Evolutionary conservation across 2,888 invertebrate genomes (phyloP).

Genomic region (Zootermopsis nevadensis): DNA sequence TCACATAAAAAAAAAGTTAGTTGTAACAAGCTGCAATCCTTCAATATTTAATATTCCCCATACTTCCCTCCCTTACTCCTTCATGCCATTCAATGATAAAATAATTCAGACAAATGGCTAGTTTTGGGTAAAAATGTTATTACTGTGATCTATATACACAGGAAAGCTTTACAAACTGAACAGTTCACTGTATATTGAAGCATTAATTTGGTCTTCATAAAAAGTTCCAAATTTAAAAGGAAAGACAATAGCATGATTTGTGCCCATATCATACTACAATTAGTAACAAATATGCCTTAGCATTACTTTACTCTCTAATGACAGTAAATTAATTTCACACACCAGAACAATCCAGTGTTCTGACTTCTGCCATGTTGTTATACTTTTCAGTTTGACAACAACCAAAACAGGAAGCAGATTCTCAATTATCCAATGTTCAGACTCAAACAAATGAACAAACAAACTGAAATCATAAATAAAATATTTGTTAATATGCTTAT

Average conservation of each 20-base stretch:
- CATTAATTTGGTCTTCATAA: neutral
- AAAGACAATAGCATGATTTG: neutral
- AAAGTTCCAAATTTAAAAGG: neutral
- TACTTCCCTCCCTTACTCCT: neutral
- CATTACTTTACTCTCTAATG: neutral
- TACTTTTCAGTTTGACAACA: neutral
- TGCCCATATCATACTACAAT: neutral
- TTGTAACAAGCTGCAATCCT: constrained; percentile 27
- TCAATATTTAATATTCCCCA: neutral
- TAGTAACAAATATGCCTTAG: neutral
- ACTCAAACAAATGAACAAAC: neutral
- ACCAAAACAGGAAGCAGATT: neutral
- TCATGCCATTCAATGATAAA: neutral
- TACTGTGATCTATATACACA: constrained; percentile 16
- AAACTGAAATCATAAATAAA: constrained; percentile 22
- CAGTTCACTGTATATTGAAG: neutral
- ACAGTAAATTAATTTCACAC: neutral
- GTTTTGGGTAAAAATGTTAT: constrained; percentile 2
- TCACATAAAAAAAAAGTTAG: neutral
- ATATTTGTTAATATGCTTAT: neutral
- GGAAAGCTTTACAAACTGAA: neutral
- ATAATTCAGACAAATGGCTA: neutral
- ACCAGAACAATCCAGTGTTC: constrained; percentile 15
- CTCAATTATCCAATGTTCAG: neutral
- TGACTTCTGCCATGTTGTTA: neutral